Base-by-base conservation (phyloP, 2,797 vertebrate species). In the Schizothorax lantsangensis region DNA sequence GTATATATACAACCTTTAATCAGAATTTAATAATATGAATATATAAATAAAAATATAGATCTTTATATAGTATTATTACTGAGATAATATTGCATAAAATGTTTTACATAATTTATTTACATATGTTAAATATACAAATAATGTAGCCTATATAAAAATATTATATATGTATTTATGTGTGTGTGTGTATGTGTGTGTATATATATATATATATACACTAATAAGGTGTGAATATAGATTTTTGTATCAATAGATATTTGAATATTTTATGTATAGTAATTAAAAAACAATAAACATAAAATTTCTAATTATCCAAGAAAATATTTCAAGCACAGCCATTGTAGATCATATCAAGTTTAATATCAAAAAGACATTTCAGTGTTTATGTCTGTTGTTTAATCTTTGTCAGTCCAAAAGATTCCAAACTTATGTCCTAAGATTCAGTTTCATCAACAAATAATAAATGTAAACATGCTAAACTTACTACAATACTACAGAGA, bases 321-420 rank as follows among this genome's bases (percentile, higher is more conserved):
- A 74, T 9, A 30, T 19, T 75, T 75, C 26, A 78, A 2, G 10
- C 47, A 4, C 2, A 62, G 54, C 4, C 33, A 15, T 8, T 52
- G 43, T 64, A 66, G n/a, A 80, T 49, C 19, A 69, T 5, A 7
- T 69, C 64, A 81, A 3, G 79, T 81, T 81, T 81, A 81, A 81
- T 81, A 33, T 68, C 26, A 45, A 47, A 81, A 81, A n/a, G 6
- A 81, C n/a, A 19, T 66, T 5, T 66, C 9, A 33, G 59, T 26
- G 21, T 64, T 30, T 45, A 8, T 62, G 38, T n/a, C 57, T 40
- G 36, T 9, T 43, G 10, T 62, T 74, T 74, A 11, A 62, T 45
- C n/a, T 45, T 40, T 19, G 69, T 74, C 81, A 73, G 17, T 83
- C 6, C 5, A 83, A 43, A 19, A 73, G 15, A 54, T 8, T 36